Conservation (phyloP, 2,113 vertebrate species). For the Ceyx cyanopectus region DNA sequence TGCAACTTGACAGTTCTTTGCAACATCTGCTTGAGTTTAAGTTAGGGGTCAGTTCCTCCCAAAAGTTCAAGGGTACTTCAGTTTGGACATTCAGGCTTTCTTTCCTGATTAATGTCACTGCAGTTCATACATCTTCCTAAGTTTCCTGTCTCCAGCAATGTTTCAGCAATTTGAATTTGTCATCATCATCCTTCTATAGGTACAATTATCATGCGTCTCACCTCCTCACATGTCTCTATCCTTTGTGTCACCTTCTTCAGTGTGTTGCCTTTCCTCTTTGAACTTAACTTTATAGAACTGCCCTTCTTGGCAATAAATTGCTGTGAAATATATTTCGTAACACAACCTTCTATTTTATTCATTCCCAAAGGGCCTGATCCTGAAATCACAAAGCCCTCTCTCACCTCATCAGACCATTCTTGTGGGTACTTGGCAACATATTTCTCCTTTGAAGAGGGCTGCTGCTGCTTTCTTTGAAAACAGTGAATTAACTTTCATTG, state of each 20-base stretch:
- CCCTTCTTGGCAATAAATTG: background rate
- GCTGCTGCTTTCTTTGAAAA: conserved; percentile 1
- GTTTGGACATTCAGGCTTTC: background rate
- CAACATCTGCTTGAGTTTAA: background rate
- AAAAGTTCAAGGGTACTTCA: background rate
- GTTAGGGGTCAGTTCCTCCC: background rate
- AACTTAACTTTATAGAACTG: background rate
- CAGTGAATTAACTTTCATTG: background rate
- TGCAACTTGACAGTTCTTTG: rapidly evolving
- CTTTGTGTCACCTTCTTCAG: background rate
- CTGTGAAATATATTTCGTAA: background rate
- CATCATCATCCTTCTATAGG: background rate
- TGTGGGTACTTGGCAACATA: background rate
- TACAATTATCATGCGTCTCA: background rate
- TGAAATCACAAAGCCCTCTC: conserved; percentile 18
- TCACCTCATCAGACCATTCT: background rate
- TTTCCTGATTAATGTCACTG: background rate
- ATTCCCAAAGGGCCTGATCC: conserved; percentile 25
- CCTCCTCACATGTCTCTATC: background rate
- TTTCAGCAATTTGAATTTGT: background rate
- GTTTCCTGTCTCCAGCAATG: background rate
- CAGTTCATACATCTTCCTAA: background rate
- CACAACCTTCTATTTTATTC: conserved; percentile 39
- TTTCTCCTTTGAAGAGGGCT: conserved; percentile 18
- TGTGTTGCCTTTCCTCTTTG: background rate